Evolutionary conservation across 2,797 vertebrate species (phyloP).

Genomic region (Parauchenoglanis punctatus): DNA sequence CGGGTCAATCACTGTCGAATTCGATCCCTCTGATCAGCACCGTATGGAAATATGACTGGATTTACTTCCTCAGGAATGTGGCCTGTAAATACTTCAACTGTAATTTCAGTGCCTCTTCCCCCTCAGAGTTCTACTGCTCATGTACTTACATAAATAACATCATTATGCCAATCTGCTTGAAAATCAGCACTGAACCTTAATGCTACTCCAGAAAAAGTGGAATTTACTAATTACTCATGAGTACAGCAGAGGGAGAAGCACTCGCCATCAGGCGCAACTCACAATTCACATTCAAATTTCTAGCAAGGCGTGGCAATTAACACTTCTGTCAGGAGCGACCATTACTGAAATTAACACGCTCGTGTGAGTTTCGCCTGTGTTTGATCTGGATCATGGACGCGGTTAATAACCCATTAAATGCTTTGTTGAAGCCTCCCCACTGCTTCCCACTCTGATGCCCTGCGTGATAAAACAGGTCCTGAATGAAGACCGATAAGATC

Average conservation of each 20-base stretch:
- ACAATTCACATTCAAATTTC: conserved; percentile 25
- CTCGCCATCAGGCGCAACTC: not conserved
- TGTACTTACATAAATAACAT: not conserved
- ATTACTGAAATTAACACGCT: conserved; percentile 38
- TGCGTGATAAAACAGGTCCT: conserved; percentile 45
- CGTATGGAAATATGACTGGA: conserved; percentile 47
- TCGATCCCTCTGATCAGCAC: conserved; percentile 43
- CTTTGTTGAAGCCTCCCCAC: conserved; percentile 12
- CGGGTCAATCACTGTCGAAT: conserved; percentile 36
- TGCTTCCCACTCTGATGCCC: conserved; percentile 8
- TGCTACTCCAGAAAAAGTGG: conserved; percentile 31
- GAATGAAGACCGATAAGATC: conserved; percentile 44
- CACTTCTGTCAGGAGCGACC: conserved; percentile 19
- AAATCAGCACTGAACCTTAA: not conserved
- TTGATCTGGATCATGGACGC: conserved; percentile 39
- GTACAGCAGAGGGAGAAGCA: not conserved
- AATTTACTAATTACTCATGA: conserved; percentile 28
- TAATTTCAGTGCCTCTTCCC: conserved; percentile 29
- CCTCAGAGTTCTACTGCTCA: not conserved
- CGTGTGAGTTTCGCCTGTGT: not conserved
- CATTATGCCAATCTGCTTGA: not conserved
- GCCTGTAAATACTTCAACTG: conserved; percentile 33
- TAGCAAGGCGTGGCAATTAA: conserved; percentile 27
- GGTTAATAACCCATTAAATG: conserved; percentile 51
- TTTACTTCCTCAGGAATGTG: conserved; percentile 51